These are phyloP conservation scores for Thalassophryne amazonica DNA, from an alignment of 2,797 vertebrate genomes.

Conservation along the genomic window DNA sequence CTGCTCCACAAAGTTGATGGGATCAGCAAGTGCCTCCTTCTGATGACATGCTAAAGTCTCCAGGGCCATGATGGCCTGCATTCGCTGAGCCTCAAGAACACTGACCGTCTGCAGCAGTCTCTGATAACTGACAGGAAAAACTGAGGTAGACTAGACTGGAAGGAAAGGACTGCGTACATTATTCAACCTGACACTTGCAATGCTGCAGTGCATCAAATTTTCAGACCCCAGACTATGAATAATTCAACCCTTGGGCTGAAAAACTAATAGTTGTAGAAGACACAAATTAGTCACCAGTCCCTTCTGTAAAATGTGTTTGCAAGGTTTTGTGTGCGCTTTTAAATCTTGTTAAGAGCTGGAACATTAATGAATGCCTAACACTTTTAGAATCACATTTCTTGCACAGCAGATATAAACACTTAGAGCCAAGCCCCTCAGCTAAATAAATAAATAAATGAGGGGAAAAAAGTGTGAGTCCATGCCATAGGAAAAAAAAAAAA, in stretches of 20 bases:
- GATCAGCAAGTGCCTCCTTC: slow-evolving; percentile 89
- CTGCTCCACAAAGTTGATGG: slow-evolving; percentile 95
- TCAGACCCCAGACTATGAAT: slow-evolving; percentile 35
- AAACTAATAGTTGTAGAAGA: slow-evolving; percentile 19
- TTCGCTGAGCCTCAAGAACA: slow-evolving; percentile 95
- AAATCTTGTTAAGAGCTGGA: not conserved
- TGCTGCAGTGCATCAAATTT: slow-evolving; percentile 55
- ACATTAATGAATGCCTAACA: not conserved
- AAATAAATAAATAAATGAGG: too few species aligned
- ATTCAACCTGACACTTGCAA: slow-evolving; percentile 52
- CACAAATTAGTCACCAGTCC: not conserved
- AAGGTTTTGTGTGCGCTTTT: not conserved
- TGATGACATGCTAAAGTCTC: slow-evolving; percentile 90
- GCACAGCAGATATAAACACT: not conserved
- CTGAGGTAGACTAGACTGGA: slow-evolving; percentile 29
- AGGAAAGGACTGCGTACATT: slow-evolving; percentile 44
- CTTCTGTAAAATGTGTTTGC: slow-evolving; percentile 4
- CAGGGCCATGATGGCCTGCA: slow-evolving; percentile 95
- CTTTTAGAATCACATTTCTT: not conserved
- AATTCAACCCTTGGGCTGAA: slow-evolving; percentile 34
- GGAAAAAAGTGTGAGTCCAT: too few species aligned
- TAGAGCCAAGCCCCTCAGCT: too few species aligned
- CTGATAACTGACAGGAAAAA: slow-evolving; percentile 88
- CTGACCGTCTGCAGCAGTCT: slow-evolving; percentile 98
- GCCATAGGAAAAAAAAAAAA: too few species aligned